Percentiles rank a stretch among this genome's conserved stretches.
Conservation (phyloP, 2,888 invertebrate species). For the Patella caerulea region DNA sequence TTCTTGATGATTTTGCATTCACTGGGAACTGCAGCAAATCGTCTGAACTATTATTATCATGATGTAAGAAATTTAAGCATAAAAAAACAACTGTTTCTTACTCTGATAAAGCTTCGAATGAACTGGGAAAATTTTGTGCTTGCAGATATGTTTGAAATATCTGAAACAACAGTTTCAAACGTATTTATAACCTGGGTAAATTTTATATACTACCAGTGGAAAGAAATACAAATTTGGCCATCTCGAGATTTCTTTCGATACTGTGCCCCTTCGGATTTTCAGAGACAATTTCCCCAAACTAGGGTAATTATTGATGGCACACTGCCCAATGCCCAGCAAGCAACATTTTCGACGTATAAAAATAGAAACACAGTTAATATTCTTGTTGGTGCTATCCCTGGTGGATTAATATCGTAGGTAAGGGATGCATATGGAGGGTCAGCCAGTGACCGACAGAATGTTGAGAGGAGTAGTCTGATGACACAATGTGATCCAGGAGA, state of each 20-base stretch:
- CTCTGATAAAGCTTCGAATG: slow-evolving; percentile 31
- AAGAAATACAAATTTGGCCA: neutral
- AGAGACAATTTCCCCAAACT: neutral
- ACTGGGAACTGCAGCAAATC: slow-evolving; percentile 14
- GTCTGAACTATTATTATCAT: slow-evolving; percentile 19
- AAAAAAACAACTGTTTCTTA: slow-evolving; percentile 33
- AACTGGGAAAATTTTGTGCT: slow-evolving; percentile 36
- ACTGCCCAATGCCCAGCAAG: slow-evolving; percentile 20
- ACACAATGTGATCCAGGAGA: slow-evolving; percentile 35
- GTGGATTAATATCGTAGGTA: slow-evolving; percentile 35
- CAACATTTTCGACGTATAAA: slow-evolving; percentile 21
- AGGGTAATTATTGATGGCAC: slow-evolving; percentile 27
- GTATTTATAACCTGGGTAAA: slow-evolving; percentile 29
- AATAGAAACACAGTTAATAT: slow-evolving; percentile 30
- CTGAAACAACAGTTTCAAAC: slow-evolving; percentile 33
- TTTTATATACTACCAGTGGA: neutral
- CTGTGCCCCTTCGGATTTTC: neutral
- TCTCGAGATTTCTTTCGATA: slow-evolving; percentile 1
- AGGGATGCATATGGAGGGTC: slow-evolving; percentile 37
- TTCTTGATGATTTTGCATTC: too few species aligned
- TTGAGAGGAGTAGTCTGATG: slow-evolving; percentile 32
- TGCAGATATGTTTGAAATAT: slow-evolving; percentile 31
- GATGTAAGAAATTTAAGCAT: slow-evolving; percentile 17
- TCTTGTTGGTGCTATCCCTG: slow-evolving; percentile 37
- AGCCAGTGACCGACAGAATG: slow-evolving; percentile 44